Conservation (phyloP, 1,140 invertebrate genomes). For the Stenopsyche tienmushanensis region DNA sequence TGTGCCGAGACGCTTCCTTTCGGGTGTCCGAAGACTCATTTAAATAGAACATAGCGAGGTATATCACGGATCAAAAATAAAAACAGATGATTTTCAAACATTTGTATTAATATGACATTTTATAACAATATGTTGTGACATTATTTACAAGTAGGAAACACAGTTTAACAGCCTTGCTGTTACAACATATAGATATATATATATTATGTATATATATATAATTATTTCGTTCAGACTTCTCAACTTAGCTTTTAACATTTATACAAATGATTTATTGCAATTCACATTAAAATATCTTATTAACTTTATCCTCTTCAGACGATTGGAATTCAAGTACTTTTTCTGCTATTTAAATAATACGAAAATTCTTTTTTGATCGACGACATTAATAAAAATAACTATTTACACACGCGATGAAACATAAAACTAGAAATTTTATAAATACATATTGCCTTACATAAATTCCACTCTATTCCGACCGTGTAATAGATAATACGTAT, state of each 20-base stretch:
- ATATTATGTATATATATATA: constrained; percentile 28
- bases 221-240: constrained; percentile 39
- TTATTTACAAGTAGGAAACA: constrained; percentile 40
- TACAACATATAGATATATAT: constrained; percentile 24
- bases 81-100: constrained; percentile 16
- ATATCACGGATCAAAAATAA: too few relatives aligned
- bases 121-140: constrained; percentile 38
- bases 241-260: constrained; percentile 26
- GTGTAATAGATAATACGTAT: too few relatives aligned
- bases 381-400: too few relatives aligned
- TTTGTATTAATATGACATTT: constrained; percentile 37
- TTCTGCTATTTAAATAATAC: too few relatives aligned
- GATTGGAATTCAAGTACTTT: neutral
- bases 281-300: constrained; percentile 18
- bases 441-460: too few relatives aligned
- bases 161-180: constrained; percentile 28
- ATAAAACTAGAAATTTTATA: too few relatives aligned
- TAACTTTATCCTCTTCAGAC: constrained; percentile 6
- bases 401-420: too few relatives aligned
- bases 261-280: constrained; percentile 20
- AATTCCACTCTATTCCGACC: too few relatives aligned
- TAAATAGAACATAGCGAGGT: too few relatives aligned
- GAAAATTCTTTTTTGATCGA: too few relatives aligned
- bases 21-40: too few relatives aligned
- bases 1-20: too few relatives aligned